A percentile compares a stretch with the other conserved stretches of the same genome.
Conservation (phyloP, 2,113 vertebrate species). For the Microcebus tavaratra region DNA sequence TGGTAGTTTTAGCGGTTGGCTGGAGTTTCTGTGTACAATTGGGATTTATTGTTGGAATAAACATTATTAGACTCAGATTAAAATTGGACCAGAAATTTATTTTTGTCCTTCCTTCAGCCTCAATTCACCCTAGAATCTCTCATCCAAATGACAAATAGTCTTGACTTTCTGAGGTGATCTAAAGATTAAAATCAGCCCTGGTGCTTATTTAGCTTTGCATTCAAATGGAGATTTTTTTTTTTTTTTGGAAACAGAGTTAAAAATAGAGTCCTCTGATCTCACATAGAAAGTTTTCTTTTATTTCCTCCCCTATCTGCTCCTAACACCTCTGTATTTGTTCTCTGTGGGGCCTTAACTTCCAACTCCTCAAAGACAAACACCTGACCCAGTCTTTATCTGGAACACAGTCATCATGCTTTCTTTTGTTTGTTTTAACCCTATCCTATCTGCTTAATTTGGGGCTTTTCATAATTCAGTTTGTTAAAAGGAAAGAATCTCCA, state of each 20-base stretch:
- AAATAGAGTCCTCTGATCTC: conserved; percentile 66
- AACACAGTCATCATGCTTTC: not conserved
- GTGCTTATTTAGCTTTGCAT: conserved; percentile 16
- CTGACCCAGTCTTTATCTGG: conserved; percentile 40
- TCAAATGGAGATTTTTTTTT: conserved; percentile 30
- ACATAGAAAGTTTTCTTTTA: conserved; percentile 45
- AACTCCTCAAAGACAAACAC: conserved; percentile 55
- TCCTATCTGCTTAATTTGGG: conserved; percentile 2
- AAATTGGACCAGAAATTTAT: conserved; percentile 55
- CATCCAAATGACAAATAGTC: conserved; percentile 53
- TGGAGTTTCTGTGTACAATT: not conserved
- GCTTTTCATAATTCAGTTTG: not conserved
- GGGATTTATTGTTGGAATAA: conserved; percentile 53
- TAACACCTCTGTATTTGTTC: conserved; percentile 64
- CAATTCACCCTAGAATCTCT: conserved; percentile 24
- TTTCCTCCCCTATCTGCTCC: conserved; percentile 45
- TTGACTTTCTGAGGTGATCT: conserved; percentile 50
- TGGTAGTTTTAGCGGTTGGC: conserved; percentile 11
- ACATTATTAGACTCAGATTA: conserved; percentile 45
- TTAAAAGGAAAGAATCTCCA: not conserved
- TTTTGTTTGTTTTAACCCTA: not conserved
- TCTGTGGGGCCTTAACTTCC: not conserved
- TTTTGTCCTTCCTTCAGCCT: conserved; percentile 45
- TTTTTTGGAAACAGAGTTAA: conserved; percentile 40
- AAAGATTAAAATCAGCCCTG: conserved; percentile 33